phyloP scores from a whole-genome alignment of 1,140 invertebrate species.

The Bombus waltoni region DNA sequence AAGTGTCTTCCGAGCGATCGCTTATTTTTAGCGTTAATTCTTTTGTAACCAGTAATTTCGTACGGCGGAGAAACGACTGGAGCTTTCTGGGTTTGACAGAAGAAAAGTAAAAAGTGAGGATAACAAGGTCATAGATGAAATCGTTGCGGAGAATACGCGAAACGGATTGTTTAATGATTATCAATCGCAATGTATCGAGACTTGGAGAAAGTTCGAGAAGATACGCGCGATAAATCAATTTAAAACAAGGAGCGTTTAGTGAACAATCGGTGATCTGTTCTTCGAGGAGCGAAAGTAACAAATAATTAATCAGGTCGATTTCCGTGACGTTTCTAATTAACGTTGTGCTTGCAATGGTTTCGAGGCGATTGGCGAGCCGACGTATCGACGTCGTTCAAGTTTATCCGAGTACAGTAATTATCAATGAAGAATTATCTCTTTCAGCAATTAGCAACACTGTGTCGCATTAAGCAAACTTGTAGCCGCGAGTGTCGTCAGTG shows the following conservation, averaged over 20 bases:
- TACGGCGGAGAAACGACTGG: too few species aligned
- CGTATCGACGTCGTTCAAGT: constrained; percentile 15
- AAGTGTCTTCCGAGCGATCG: too few species aligned
- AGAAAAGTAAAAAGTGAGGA: too few species aligned
- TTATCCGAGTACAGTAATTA: constrained; percentile 18
- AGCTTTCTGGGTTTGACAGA: too few species aligned
- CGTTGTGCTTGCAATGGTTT: neutral
- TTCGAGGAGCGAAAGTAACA: neutral
- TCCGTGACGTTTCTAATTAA: neutral
- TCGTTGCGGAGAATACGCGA: too few species aligned
- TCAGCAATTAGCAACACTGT: constrained; percentile 26
- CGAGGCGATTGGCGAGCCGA: neutral
- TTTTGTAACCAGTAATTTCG: too few species aligned
- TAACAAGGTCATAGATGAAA: too few species aligned
- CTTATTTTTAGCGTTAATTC: too few species aligned
- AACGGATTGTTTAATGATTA: too few species aligned
- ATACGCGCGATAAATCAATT: neutral
- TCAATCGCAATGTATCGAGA: neutral
- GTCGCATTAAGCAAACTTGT: neutral
- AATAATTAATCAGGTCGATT: neutral
- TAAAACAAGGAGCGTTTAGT: neutral
- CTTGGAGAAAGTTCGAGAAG: neutral
- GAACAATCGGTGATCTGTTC: neutral
- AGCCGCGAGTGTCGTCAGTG: neutral
- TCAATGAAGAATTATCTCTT: neutral